Evolutionary conservation across 2,797 vertebrate genomes (phyloP).

Genomic region (Anas capensis): DNA sequence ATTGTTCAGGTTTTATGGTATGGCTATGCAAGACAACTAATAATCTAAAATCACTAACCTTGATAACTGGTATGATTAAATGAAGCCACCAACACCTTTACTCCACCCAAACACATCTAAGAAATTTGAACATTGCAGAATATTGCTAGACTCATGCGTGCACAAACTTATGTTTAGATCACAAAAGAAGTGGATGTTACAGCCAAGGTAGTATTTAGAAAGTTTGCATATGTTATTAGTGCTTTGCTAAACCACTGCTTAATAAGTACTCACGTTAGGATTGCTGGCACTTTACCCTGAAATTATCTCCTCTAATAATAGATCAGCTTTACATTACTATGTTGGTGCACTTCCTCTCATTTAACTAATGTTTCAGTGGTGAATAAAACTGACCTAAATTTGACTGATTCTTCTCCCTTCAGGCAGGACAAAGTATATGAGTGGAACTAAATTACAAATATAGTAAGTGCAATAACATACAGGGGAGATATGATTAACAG

Average conservation of each 20-base stretch:
- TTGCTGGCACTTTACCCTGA: not conserved
- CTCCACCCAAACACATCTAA: not conserved
- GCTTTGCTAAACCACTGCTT: not conserved
- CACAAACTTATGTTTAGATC: slow-evolving; percentile 13
- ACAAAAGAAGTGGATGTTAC: not conserved
- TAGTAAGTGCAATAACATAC: not conserved
- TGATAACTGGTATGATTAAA: not conserved
- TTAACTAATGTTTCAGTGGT: not conserved
- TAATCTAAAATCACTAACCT: not conserved
- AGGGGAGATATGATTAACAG: not conserved
- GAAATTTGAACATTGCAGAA: not conserved
- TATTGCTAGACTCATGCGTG: not conserved
- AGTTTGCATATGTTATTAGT: slow-evolving; percentile 13
- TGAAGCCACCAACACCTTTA: not conserved
- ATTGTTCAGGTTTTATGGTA: not conserved
- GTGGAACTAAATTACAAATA: not conserved
- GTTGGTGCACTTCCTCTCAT: not conserved
- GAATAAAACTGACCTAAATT: not conserved
- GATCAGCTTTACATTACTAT: not conserved
- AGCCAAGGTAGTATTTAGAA: not conserved
- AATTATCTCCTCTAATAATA: slow-evolving; percentile 26
- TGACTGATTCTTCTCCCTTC: not conserved
- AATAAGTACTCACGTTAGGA: not conserved
- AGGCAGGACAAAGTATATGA: not conserved
- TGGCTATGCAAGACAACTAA: not conserved